These are phyloP conservation scores for Drosophila rellima DNA, from an alignment of 2,888 invertebrate genomes.

Conservation along the genomic window DNA sequence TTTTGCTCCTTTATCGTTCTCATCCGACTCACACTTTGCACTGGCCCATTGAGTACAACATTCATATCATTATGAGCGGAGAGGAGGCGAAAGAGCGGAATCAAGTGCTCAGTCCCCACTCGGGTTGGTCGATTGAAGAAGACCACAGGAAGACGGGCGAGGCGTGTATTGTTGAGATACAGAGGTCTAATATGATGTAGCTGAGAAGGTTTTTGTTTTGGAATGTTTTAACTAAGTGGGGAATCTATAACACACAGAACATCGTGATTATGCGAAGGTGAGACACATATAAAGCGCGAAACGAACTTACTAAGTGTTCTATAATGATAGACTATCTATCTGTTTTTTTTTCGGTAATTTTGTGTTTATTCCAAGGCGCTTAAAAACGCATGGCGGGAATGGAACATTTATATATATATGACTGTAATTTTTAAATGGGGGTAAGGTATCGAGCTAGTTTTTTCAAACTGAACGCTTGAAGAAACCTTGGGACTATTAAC, in stretches of 20 bases:
- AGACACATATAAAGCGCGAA: constrained; percentile 20
- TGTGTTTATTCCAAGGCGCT: too few relatives aligned
- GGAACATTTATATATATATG: neutral
- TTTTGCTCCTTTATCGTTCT: constrained; percentile 90
- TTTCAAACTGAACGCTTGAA: too few relatives aligned
- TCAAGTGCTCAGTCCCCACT: constrained; percentile 94
- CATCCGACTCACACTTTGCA: constrained; percentile 48
- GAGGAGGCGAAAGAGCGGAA: constrained; percentile 87
- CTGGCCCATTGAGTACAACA: constrained; percentile 86
- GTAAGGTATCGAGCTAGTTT: too few relatives aligned
- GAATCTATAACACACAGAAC: constrained; percentile 21
- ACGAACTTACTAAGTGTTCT: neutral
- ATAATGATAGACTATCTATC: neutral
- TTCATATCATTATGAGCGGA: constrained; percentile 86
- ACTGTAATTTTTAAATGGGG: too few relatives aligned
- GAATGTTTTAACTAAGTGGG: constrained; percentile 1
- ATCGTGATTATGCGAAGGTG: constrained; percentile 20
- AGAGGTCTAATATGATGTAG: constrained; percentile 54
- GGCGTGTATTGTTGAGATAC: constrained; percentile 91
- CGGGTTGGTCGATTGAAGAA: constrained; percentile 96
- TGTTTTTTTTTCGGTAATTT: too few relatives aligned
- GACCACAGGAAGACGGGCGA: constrained; percentile 90
- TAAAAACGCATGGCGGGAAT: too few relatives aligned
- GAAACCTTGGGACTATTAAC: too few relatives aligned
- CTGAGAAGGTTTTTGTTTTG: constrained; percentile 35